phyloP scores from a whole-genome alignment of 2,113 vertebrate genomes.

The Gorsachius goisagi region DNA sequence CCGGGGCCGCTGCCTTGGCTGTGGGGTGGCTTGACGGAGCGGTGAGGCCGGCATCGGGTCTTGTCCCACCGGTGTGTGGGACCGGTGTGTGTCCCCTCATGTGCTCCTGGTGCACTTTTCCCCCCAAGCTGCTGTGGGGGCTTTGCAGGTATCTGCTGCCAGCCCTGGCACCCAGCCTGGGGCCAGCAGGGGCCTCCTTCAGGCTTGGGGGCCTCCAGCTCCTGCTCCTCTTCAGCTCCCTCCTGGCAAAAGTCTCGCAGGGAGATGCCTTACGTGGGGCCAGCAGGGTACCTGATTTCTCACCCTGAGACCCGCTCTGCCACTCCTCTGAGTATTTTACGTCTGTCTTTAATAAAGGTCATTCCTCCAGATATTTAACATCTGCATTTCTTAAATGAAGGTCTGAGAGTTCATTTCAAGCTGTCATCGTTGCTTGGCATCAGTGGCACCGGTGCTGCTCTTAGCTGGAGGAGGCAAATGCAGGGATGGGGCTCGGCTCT shows the following conservation, averaged over 20 bases:
- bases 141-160: accelerated
- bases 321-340: accelerated
- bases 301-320: accelerated
- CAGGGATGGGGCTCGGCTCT: accelerated
- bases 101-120: accelerated
- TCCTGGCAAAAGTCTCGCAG: accelerated
- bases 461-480: accelerated
- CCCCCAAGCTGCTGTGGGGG: accelerated
- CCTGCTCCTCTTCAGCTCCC: neutral
- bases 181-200: neutral
- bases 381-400: neutral
- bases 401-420: neutral
- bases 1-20: neutral
- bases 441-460: neutral
- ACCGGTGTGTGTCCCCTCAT: accelerated
- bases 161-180: neutral
- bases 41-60: accelerated
- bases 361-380: neutral
- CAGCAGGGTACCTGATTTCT: accelerated
- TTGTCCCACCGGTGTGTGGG: accelerated
- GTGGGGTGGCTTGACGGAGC: neutral
- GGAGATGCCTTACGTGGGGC: accelerated
- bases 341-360: neutral
- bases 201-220: too few relatives aligned
- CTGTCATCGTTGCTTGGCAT: accelerated